Conservation (phyloP, 2,888 invertebrate species). For the Pyrrhosoma nymphula region DNA sequence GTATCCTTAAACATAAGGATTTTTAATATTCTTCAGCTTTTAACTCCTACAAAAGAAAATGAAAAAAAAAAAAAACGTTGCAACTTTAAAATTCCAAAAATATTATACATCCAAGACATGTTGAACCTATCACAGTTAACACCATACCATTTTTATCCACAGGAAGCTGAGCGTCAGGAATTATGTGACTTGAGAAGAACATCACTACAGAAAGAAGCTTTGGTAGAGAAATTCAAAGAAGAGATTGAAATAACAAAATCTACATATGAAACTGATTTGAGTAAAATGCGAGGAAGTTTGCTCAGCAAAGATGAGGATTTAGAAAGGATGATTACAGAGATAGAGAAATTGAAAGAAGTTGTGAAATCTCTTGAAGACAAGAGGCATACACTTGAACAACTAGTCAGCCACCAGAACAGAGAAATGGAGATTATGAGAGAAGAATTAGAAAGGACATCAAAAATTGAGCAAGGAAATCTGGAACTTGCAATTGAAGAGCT, state of each 20-base stretch:
- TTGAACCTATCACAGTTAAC: too few relatives aligned
- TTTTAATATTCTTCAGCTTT: too few relatives aligned
- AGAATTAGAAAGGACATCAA: background rate
- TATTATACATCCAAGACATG: too few relatives aligned
- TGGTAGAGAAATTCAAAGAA: background rate
- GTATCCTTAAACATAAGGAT: too few relatives aligned
- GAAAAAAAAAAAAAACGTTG: too few relatives aligned
- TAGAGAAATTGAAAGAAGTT: background rate
- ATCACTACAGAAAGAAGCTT: background rate
- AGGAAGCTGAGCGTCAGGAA: constrained; percentile 14
- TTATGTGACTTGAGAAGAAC: background rate
- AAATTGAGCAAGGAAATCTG: background rate
- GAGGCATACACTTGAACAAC: background rate
- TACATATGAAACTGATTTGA: background rate
- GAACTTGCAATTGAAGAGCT: background rate
- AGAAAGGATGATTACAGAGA: constrained; percentile 5
- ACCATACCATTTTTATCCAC: background rate
- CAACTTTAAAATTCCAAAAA: too few relatives aligned
- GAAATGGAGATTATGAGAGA: background rate
- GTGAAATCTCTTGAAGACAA: constrained; percentile 23
- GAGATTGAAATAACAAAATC: background rate
- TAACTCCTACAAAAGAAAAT: too few relatives aligned
- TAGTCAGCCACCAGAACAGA: background rate
- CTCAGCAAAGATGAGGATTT: constrained; percentile 10
- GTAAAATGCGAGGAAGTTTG: background rate